Evolutionary conservation across 2,888 invertebrate genomes (phyloP).

Genomic region (Pediacus dermestoides): DNA sequence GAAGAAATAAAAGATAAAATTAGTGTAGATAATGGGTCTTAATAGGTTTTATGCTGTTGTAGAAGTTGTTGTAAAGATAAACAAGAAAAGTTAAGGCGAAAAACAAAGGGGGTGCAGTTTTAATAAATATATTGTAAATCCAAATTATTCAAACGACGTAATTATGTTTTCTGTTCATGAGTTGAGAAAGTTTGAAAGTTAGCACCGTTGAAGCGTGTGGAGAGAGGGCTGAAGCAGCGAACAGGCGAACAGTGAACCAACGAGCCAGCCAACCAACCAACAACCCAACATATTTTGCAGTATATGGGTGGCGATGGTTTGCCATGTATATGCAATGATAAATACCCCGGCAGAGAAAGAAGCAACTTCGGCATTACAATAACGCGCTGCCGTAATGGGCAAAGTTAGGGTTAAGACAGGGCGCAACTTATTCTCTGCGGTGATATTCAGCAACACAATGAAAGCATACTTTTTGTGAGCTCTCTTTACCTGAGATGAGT

Average conservation of each 20-base stretch:
- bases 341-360: constrained; percentile 42
- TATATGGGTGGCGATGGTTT: constrained; percentile 25
- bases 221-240: constrained; percentile 7
- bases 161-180: constrained; percentile 24
- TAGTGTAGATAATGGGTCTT: constrained; percentile 4
- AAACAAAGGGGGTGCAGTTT: constrained; percentile 14
- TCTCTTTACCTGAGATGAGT: constrained; percentile 40
- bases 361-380: constrained; percentile 48
- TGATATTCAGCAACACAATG: constrained; percentile 46
- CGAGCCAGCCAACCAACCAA: constrained; percentile 1
- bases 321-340: constrained; percentile 41
- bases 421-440: constrained; percentile 46
- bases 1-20: constrained; percentile 4
- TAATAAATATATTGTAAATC: constrained; percentile 23
- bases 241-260: constrained; percentile 3
- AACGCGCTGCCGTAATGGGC: constrained; percentile 45
- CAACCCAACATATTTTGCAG: constrained; percentile 23
- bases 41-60: constrained; percentile 5
- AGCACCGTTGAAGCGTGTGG: constrained; percentile 16
- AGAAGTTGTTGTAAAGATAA: constrained; percentile 5
- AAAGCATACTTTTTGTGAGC: constrained; percentile 42
- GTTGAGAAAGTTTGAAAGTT: constrained; percentile 21
- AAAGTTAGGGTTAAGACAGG: constrained; percentile 40
- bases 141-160: constrained; percentile 25
- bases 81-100: constrained; percentile 4